phyloP scores from a whole-genome alignment of 37 sponge, comb jelly and placozoan species.

The Halisarca cf. caerulea region DNA sequence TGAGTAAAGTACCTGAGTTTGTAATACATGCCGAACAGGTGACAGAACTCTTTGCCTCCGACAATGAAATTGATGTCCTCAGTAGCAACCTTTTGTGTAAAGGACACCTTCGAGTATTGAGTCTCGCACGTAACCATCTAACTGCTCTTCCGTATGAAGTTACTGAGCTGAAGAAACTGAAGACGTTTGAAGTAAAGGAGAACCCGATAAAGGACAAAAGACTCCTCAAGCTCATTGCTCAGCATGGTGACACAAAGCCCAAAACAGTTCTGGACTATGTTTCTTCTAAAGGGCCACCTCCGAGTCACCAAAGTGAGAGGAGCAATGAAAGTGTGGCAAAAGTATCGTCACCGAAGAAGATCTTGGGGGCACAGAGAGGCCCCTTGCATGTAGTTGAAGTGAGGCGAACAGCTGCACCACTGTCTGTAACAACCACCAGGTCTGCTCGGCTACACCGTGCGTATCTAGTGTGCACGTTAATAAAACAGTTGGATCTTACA shows the following conservation, averaged over 20 bases:
- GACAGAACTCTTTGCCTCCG: slow-evolving; percentile 53
- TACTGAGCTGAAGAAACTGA: slow-evolving; percentile 60
- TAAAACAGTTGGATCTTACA: slow-evolving; percentile 63
- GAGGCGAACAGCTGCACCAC: slow-evolving; percentile 15
- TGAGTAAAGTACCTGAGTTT: slow-evolving; percentile 56
- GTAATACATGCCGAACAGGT: slow-evolving; percentile 31
- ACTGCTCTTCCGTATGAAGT: slow-evolving; percentile 70
- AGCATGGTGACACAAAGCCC: slow-evolving; percentile 84
- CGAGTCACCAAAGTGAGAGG: background rate
- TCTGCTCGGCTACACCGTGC: slow-evolving; percentile 69
- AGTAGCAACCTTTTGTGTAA: background rate
- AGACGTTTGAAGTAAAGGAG: slow-evolving; percentile 55
- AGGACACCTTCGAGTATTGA: slow-evolving; percentile 45
- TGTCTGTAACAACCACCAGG: slow-evolving; percentile 38
- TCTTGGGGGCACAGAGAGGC: background rate
- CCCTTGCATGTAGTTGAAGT: slow-evolving; percentile 33
- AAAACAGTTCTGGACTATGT: slow-evolving; percentile 87
- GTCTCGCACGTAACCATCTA: slow-evolving; percentile 60
- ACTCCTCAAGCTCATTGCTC: slow-evolving; percentile 74
- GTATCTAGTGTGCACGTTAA: slow-evolving; percentile 74
- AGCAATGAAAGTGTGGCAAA: slow-evolving; percentile 5
- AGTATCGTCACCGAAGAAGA: background rate
- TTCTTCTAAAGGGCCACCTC: background rate
- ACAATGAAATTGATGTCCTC: slow-evolving; percentile 48
- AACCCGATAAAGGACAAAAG: slow-evolving; percentile 81